These are phyloP conservation scores for Papilio protenor DNA, from an alignment of 2,888 invertebrate species.

Conservation along the genomic window DNA sequence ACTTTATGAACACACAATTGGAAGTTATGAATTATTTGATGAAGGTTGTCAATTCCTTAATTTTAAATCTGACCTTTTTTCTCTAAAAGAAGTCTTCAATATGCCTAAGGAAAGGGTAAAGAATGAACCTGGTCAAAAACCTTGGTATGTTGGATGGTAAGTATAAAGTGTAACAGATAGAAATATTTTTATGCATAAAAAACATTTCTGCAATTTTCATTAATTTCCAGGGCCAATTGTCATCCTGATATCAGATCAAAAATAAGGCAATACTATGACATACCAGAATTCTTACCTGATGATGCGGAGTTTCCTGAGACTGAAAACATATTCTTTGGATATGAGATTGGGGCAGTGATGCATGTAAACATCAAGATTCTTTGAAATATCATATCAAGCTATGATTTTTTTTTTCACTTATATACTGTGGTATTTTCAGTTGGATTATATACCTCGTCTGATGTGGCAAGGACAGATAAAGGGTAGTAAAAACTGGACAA, in stretches of 20 bases:
- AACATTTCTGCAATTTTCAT: not conserved
- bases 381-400: not conserved
- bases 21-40: conserved; percentile 89
- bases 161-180: conserved; percentile 55
- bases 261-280: conserved; percentile 90
- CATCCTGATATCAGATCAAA: conserved; percentile 90
- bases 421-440: conserved; percentile 79
- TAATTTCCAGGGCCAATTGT: conserved; percentile 90
- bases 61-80: conserved; percentile 92
- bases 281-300: conserved; percentile 93
- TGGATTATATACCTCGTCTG: conserved; percentile 95
- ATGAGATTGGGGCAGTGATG: conserved; percentile 95
- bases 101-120: conserved; percentile 88
- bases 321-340: conserved; percentile 97
- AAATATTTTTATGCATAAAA: conserved; percentile 44
- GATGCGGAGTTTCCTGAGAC: conserved; percentile 95
- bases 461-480: conserved; percentile 97
- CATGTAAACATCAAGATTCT: conserved; percentile 86
- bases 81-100: conserved; percentile 89
- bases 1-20: conserved; percentile 87
- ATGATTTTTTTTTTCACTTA: not conserved
- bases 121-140: conserved; percentile 85
- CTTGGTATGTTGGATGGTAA: conserved; percentile 97
- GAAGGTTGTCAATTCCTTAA: conserved; percentile 95
- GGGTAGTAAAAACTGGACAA: conserved; percentile 93